phyloP scores from a whole-genome alignment of 2,888 invertebrate genomes.

The Ochropleura leucogaster region DNA sequence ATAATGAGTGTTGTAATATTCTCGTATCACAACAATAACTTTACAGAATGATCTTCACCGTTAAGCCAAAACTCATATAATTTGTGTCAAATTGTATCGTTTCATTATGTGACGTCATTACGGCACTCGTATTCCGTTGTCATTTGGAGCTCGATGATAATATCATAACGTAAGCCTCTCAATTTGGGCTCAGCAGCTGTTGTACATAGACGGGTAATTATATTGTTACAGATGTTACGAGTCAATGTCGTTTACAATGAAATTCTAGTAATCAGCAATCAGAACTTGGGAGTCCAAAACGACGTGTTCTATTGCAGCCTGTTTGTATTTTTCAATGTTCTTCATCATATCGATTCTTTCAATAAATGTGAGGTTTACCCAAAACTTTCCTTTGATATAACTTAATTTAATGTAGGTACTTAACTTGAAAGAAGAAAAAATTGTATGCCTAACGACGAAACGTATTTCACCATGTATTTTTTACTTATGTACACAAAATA shows the following conservation, averaged over 20 bases:
- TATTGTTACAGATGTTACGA: conserved; percentile 11
- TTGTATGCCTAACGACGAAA: no score
- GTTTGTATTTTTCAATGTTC: neutral
- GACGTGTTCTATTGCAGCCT: no score
- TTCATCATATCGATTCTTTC: neutral
- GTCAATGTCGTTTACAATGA: conserved; percentile 3
- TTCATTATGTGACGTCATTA: conserved; percentile 45
- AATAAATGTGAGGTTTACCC: neutral
- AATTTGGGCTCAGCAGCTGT: conserved; percentile 40
- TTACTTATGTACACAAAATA: no score
- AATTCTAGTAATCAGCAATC: conserved; percentile 1
- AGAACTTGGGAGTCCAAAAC: neutral
- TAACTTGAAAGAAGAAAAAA: no score
- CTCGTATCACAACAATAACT: conserved; percentile 7
- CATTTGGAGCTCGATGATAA: conserved; percentile 46
- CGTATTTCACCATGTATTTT: no score
- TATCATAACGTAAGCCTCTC: conserved; percentile 43
- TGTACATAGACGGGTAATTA: conserved; percentile 27
- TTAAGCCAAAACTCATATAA: conserved; percentile 42
- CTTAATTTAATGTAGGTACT: no score
- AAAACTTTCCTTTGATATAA: neutral
- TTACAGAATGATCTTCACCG: conserved; percentile 22
- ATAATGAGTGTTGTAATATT: neutral
- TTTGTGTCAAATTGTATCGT: conserved; percentile 39
- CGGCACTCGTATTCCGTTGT: conserved; percentile 23